A percentile compares a stretch with the other conserved stretches of the same genome.
Evolutionary conservation across 2,888 invertebrate genomes (phyloP).

Genomic region (Chrysolina oricalcia): DNA sequence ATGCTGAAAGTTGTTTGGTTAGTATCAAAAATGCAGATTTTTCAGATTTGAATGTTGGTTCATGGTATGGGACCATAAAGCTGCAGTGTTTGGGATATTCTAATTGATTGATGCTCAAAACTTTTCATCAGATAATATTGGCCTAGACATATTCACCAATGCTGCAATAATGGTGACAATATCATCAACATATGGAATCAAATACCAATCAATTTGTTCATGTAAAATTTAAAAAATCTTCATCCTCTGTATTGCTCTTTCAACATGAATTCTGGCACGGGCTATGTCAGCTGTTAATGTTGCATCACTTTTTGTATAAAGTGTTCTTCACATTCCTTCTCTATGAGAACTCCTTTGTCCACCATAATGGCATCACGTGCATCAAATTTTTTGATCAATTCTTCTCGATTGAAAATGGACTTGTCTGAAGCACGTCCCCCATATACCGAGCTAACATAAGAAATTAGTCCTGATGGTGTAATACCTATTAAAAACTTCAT

Average conservation of each 20-base stretch:
- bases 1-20: too few species aligned
- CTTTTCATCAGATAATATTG: background rate
- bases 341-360: background rate
- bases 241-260: background rate
- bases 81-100: too few species aligned
- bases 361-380: background rate
- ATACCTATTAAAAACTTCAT: background rate
- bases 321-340: background rate
- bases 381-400: background rate
- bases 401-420: background rate
- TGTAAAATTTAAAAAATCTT: background rate
- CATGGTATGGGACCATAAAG: too few species aligned
- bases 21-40: too few species aligned
- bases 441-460: slow-evolving; percentile 1
- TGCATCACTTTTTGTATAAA: too few species aligned
- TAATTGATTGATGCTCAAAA: too few species aligned
- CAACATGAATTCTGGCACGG: too few species aligned
- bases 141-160: background rate
- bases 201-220: background rate
- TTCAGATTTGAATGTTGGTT: too few species aligned
- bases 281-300: too few species aligned
- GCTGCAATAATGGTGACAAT: background rate
- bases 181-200: too few species aligned
- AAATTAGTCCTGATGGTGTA: slow-evolving; percentile 2
- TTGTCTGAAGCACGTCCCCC: background rate